Percentiles rank a stretch among this genome's conserved stretches.
These are phyloP conservation scores for Synodontis membranacea DNA, from an alignment of 2,113 vertebrate genomes.

Conservation along the genomic window DNA sequence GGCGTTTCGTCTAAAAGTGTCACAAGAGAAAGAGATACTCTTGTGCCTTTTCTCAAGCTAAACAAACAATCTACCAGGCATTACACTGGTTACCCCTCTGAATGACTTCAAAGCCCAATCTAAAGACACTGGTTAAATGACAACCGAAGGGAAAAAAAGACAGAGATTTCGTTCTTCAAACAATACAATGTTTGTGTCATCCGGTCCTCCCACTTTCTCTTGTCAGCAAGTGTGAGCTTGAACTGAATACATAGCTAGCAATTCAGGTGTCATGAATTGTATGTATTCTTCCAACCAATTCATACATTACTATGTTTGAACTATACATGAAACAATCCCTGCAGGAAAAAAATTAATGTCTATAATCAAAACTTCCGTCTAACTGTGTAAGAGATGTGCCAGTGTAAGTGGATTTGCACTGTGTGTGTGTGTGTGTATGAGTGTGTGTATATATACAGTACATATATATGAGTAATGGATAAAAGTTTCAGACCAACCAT, in stretches of 20 bases:
- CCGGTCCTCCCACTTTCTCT: conserved; percentile 58
- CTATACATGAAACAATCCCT: neutral
- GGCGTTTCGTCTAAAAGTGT: conserved; percentile 50
- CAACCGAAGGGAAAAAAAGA: conserved; percentile 57
- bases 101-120: conserved; percentile 69
- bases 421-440: too few relatives aligned
- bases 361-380: neutral
- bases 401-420: neutral
- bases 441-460: too few relatives aligned
- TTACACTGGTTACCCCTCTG: conserved; percentile 50
- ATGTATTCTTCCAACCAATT: neutral
- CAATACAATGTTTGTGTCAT: conserved; percentile 61
- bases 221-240: conserved; percentile 59
- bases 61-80: conserved; percentile 67
- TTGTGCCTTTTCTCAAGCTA: conserved; percentile 53
- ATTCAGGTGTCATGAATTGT: conserved; percentile 22
- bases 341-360: neutral
- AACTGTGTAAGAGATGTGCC: neutral
- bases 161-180: conserved; percentile 66
- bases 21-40: conserved; percentile 46
- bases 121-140: conserved; percentile 50
- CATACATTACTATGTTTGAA: conserved; percentile 11
- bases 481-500: neutral
- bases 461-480: neutral
- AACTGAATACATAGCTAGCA: conserved; percentile 58